Percentiles rank a stretch among this genome's conserved stretches.
These are phyloP conservation scores for Periparus ater DNA, from an alignment of 2,797 vertebrate species.

Conservation along the genomic window DNA sequence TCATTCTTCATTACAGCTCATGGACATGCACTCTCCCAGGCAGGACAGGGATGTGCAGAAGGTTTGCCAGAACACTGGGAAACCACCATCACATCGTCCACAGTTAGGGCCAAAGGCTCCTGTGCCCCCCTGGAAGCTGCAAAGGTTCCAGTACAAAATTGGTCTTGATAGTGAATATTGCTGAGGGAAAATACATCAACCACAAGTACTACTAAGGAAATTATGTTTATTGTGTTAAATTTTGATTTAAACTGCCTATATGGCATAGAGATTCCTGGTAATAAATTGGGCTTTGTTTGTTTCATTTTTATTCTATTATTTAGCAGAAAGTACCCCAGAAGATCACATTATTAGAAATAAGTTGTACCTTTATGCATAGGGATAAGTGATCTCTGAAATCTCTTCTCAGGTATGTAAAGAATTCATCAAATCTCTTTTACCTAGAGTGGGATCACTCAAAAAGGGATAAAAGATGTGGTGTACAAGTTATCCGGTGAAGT, in stretches of 20 bases:
- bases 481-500: not conserved
- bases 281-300: not conserved
- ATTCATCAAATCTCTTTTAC: not conserved
- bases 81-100: not conserved
- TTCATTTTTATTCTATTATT: not conserved
- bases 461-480: not conserved
- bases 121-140: not conserved
- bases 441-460: not conserved
- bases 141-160: not conserved
- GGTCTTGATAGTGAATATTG: not conserved
- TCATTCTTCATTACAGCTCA: not conserved
- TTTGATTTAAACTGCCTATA: not conserved
- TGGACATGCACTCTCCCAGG: rapidly evolving
- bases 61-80: not conserved
- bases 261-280: not conserved
- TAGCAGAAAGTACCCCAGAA: not conserved
- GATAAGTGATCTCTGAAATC: not conserved
- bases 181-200: not conserved
- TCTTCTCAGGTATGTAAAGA: not conserved
- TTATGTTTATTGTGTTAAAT: not conserved
- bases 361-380: not conserved
- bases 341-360: not conserved
- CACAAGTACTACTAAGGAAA: not conserved
- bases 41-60: not conserved
- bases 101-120: not conserved